Conservation (phyloP, 2,797 vertebrate species). For the Anas bahamensis region DNA sequence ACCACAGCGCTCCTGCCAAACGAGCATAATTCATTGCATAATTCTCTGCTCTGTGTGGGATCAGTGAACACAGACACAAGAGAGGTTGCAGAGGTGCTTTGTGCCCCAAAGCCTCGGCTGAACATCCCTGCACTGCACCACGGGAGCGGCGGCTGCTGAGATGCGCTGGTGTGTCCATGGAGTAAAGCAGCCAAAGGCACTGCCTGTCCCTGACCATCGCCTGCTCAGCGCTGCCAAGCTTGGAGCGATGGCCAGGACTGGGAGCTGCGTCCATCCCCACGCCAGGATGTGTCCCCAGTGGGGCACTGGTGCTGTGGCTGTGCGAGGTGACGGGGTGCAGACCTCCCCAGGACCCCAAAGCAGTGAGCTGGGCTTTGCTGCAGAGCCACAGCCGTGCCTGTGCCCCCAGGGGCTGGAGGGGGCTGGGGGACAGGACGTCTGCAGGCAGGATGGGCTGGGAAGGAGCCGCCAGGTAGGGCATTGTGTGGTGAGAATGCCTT, state of each 20-base stretch:
- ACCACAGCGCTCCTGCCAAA: neutral
- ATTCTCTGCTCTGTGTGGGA: neutral
- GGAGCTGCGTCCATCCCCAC: neutral
- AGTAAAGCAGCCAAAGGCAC: too few relatives aligned
- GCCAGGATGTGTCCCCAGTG: neutral
- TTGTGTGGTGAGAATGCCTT: too few relatives aligned
- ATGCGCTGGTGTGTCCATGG: neutral
- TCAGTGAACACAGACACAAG: neutral
- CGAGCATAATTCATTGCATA: neutral
- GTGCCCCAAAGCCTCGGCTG: neutral
- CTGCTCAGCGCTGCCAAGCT: neutral
- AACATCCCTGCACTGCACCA: neutral
- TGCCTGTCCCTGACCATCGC: too few relatives aligned
- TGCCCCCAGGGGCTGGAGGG: neutral
- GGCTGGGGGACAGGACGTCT: too few relatives aligned
- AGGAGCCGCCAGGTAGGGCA: too few relatives aligned
- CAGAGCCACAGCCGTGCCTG: rapidly evolving
- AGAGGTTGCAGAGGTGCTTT: neutral
- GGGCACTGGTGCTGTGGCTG: neutral
- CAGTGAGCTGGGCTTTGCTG: neutral
- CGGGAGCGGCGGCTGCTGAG: neutral
- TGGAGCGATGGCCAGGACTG: rapidly evolving
- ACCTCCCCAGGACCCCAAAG: neutral
- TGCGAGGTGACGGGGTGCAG: neutral
- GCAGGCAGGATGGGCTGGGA: neutral